Conservation (phyloP, 2,888 invertebrate genomes). For the Prosapia bicincta region DNA sequence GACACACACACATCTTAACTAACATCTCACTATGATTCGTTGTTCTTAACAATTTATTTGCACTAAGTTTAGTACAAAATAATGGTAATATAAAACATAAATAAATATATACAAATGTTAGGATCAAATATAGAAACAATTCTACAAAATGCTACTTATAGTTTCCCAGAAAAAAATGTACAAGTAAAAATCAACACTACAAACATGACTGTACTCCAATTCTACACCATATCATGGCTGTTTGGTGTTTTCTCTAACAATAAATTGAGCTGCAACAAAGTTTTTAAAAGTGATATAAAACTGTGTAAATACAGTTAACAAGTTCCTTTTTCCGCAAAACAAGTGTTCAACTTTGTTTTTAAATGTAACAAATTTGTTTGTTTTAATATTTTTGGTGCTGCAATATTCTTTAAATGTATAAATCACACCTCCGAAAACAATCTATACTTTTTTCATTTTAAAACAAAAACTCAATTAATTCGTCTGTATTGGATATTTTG, state of each 20-base stretch:
- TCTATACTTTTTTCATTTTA: too few species aligned
- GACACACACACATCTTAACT: not conserved
- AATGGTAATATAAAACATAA: constrained; percentile 2
- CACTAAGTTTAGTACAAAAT: not conserved
- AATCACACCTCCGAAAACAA: too few species aligned
- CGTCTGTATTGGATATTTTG: too few species aligned
- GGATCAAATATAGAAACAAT: not conserved
- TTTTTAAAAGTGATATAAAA: not conserved
- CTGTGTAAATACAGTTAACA: not conserved
- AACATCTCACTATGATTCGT: not conserved
- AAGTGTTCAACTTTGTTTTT: not conserved
- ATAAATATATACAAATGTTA: constrained; percentile 2
- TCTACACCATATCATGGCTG: not conserved
- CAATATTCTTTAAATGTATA: too few species aligned
- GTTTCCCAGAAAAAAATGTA: not conserved
- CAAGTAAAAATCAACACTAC: not conserved
- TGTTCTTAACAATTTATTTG: constrained; percentile 2
- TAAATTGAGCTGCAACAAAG: not conserved
- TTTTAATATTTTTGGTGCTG: too few species aligned
- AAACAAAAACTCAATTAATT: too few species aligned
- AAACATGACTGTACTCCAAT: not conserved
- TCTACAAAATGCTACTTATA: not conserved
- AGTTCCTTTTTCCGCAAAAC: not conserved
- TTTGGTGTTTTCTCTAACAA: not conserved
- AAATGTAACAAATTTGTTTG: not conserved